Conservation (phyloP, 2,113 vertebrate genomes). For the Lepus timidus region DNA sequence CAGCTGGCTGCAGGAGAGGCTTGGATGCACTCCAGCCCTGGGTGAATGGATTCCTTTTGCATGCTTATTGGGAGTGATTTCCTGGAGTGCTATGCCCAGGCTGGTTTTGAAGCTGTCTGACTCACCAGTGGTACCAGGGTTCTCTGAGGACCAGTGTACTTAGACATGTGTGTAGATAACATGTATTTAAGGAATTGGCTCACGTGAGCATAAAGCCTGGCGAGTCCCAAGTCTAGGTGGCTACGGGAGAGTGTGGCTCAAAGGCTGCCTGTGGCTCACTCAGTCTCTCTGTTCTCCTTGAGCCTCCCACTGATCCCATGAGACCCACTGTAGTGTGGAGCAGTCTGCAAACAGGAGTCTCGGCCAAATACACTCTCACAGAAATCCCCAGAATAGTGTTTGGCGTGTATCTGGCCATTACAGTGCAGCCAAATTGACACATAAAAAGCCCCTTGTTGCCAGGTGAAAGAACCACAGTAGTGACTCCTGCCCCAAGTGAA, state of each 20-base stretch:
- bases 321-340: not conserved
- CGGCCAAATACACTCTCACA: not conserved
- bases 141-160: not conserved
- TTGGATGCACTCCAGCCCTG: not conserved
- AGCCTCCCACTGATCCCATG: not conserved
- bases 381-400: not conserved
- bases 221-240: not conserved
- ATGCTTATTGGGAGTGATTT: not conserved
- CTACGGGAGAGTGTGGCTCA: not conserved
- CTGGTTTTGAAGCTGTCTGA: not conserved
- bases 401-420: not conserved
- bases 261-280: not conserved
- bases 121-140: not conserved
- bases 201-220: not conserved
- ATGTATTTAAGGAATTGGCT: not conserved
- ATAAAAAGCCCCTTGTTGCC: not conserved
- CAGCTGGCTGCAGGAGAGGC: not conserved
- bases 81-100: not conserved
- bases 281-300: not conserved
- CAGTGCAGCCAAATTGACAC: not conserved
- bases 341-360: not conserved
- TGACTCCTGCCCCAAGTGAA: not conserved
- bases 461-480: not conserved
- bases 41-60: not conserved
- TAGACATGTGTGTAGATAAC: not conserved